phyloP scores from a whole-genome alignment of 1,140 invertebrate species.

The Trichoplusia ni region DNA sequence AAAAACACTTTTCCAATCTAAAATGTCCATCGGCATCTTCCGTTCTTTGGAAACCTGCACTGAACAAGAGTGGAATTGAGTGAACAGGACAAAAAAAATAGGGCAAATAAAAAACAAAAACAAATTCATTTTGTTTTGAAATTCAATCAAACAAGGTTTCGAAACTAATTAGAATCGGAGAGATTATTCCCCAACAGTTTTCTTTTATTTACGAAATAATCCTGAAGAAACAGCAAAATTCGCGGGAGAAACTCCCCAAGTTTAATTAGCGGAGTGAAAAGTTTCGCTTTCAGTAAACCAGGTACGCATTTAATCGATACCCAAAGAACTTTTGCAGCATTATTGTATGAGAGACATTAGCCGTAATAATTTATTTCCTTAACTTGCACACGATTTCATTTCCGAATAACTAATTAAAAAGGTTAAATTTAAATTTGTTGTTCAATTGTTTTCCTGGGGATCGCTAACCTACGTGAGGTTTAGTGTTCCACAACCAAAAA shows the following conservation, averaged over 20 bases:
- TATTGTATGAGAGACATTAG: neutral
- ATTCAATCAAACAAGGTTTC: slow-evolving; percentile 24
- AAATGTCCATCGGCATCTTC: too few relatives aligned
- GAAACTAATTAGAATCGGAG: slow-evolving; percentile 32
- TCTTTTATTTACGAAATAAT: slow-evolving; percentile 40
- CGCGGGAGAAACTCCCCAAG: slow-evolving; percentile 26
- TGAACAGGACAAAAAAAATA: neutral
- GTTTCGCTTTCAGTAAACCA: slow-evolving; percentile 17
- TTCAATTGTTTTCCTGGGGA: too few relatives aligned
- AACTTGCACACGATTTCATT: too few relatives aligned
- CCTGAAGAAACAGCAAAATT: slow-evolving; percentile 33
- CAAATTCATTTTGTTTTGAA: slow-evolving; percentile 15
- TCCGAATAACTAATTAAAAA: too few relatives aligned
- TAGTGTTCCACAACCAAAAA: too few relatives aligned
- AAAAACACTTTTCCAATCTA: too few relatives aligned
- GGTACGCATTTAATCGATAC: slow-evolving; percentile 39
- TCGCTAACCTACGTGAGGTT: too few relatives aligned
- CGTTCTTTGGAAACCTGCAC: too few relatives aligned
- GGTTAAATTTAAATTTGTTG: too few relatives aligned
- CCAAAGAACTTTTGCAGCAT: neutral
- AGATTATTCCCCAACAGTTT: slow-evolving; percentile 13
- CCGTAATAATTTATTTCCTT: slow-evolving; percentile 10
- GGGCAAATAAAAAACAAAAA: slow-evolving; percentile 1
- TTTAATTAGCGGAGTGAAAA: slow-evolving; percentile 39
- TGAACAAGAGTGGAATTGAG: neutral